Evolutionary conservation across 2,797 vertebrate species (phyloP), one percentile per base, ranked within the genome.

Genomic region (Pelochelys cantorii): DNA sequence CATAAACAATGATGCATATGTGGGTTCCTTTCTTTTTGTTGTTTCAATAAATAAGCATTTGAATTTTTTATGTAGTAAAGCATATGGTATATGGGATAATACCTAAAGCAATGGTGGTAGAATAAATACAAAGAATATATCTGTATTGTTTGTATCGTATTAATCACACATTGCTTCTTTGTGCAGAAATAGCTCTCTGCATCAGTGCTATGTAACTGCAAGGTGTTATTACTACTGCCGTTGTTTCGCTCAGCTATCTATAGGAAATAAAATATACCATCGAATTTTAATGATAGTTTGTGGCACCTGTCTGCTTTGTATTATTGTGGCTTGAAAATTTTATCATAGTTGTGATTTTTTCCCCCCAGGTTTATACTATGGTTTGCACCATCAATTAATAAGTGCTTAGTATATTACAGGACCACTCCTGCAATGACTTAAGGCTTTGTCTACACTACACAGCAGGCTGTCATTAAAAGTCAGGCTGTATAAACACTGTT

Each of bases 111-210:
- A 81, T 2, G 85, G 11, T 85, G 79, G 86, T 6, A 17, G 78
- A 10, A 4, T 54, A 54, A 54, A 54, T 54, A 54, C 14, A 54
- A 54, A 54, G 14, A 54, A 83, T 95, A 86, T 82, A 57, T 79
- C 2, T 57, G 27, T 81, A 8, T 14, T 54, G 29, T 90, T 86
- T 81, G 7, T 11, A 42, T 90, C 57, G 57, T 71, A 88, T 75
- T 94, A 91, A 90, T 81, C 5, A 81, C 62, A 5, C 6, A 55
- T 88, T 92, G 90, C 52, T 87, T 81, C 60, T 90, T 95, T 94
- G 37, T 87, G 25, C 90, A 88, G 56, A 91, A 53, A 87, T 88
- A 83, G 7, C 20, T 3, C 88, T 22, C 6, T 92, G 83, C 5
- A 89, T 93, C 37, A 79, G 34, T 59, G 84, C 71, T 52, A 48